Evolutionary conservation across 2,113 vertebrate genomes (phyloP), one percentile per base, ranked within the genome.

Genomic region (Xenopus borealis): DNA sequence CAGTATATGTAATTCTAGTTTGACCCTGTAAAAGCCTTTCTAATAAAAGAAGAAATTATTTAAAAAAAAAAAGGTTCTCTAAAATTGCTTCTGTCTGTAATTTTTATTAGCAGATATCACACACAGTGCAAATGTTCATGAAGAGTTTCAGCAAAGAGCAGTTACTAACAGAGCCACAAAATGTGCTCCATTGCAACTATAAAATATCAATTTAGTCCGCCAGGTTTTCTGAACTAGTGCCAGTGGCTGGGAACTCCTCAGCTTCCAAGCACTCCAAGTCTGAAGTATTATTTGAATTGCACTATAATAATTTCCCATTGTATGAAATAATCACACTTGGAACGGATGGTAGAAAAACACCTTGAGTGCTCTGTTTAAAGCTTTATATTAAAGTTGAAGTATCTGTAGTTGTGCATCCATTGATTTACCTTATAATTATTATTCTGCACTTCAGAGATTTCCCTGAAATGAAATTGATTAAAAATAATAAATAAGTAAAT

Each of bases 181-280:
- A 86, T 83, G 83, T 81, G 81, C 87, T 89, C 89, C 89, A 85
- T 85, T 91, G 88, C 89, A 88, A 83, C 86, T 86, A 92, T 92
- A 91, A 92, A 92, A 91, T 91, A 92, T 92, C 91, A 92, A 93
- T 94, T 92, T 90, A 88, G 90, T 89, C 89, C 89, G 87, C 86
- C 86, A 86, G 88, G 89, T 75, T 46, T 82, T 84, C 89, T 91
- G 90, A 92, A 86, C 75, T 0, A 63, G 80, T 79, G 88, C 90
- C 88, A 91, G 78, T 80, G 86, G 85, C 85, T 58, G 85, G 78
- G 80, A 82, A 79, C 75, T 73, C 67, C 81, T 84, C 85, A 83
- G 79, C 33, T 75, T 79, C 75, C 33, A 81, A 80, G 77, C 80
- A 64, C 68, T 81, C 80, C 63, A 79, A 82, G 72, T 52, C 20